These are phyloP conservation scores for Aptenodytes patagonicus DNA, from an alignment of 2,113 vertebrate species.

Conservation along the genomic window DNA sequence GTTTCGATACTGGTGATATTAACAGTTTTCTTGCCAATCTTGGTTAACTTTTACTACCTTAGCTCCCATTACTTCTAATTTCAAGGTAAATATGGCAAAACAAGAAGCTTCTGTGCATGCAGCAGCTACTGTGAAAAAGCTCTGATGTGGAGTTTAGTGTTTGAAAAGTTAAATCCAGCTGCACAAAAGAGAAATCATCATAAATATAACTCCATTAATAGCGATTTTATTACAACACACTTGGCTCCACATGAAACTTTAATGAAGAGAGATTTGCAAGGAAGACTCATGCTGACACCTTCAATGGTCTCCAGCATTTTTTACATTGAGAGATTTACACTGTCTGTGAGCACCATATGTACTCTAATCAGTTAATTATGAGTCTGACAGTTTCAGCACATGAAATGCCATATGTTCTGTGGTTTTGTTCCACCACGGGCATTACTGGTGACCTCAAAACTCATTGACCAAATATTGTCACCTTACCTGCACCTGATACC, in stretches of 20 bases:
- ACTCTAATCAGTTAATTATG: constrained; percentile 33
- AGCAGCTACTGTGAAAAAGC: not conserved
- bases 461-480: not conserved
- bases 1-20: not conserved
- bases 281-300: constrained; percentile 48
- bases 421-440: not conserved
- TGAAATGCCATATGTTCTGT: constrained; percentile 25
- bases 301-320: constrained; percentile 31
- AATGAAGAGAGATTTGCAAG: constrained; percentile 59
- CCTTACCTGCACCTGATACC: not conserved
- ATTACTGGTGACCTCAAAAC: constrained; percentile 10
- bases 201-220: constrained; percentile 55
- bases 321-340: constrained; percentile 45
- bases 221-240: constrained; percentile 46
- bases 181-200: not conserved
- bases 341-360: constrained; percentile 46
- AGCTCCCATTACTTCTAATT: not conserved
- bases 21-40: not conserved
- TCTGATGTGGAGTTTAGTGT: not conserved
- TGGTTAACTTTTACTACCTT: not conserved
- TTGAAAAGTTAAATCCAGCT: constrained; percentile 21
- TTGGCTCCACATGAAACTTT: constrained; percentile 38
- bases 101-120: not conserved
- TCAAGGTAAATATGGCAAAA: not conserved
- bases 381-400: constrained; percentile 16